Evolutionary conservation across 2,888 invertebrate genomes (phyloP).

Genomic region (Ecdyonurus torrentis): DNA sequence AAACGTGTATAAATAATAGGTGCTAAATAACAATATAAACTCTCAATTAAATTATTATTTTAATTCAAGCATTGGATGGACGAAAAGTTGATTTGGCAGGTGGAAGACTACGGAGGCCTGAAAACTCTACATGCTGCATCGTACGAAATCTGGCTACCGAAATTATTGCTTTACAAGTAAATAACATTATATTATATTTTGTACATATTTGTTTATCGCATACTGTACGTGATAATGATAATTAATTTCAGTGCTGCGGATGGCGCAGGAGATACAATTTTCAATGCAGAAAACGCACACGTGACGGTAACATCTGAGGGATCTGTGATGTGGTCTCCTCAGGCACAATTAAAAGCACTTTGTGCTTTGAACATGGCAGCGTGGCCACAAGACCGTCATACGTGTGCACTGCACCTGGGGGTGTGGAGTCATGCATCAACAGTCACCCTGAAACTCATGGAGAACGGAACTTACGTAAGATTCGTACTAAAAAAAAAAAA

Average conservation of each 20-base stretch:
- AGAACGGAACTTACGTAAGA: conserved; percentile 5
- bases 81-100: conserved; percentile 40
- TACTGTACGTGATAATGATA: conserved; percentile 5
- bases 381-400: conserved; percentile 28
- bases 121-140: conserved; percentile 30
- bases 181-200: conserved; percentile 8
- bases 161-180: conserved; percentile 30
- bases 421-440: conserved; percentile 20
- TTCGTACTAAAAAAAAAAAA: no score
- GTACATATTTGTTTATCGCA: neutral
- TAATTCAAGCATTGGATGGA: conserved; percentile 53
- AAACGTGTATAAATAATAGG: no score
- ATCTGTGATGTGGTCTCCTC: conserved; percentile 23
- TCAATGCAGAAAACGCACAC: neutral
- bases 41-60: no score
- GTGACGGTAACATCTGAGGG: conserved; percentile 20
- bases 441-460: conserved; percentile 1
- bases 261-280: conserved; percentile 7
- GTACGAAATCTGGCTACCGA: conserved; percentile 42
- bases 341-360: conserved; percentile 22
- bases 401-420: conserved; percentile 25
- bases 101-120: conserved; percentile 36
- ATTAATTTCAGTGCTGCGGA: conserved; percentile 21
- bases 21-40: neutral
- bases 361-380: conserved; percentile 22